Percentiles rank a stretch among this genome's conserved stretches.
phyloP scores from a whole-genome alignment of 2,888 invertebrate species.

The Sclerodermus sp. region DNA sequence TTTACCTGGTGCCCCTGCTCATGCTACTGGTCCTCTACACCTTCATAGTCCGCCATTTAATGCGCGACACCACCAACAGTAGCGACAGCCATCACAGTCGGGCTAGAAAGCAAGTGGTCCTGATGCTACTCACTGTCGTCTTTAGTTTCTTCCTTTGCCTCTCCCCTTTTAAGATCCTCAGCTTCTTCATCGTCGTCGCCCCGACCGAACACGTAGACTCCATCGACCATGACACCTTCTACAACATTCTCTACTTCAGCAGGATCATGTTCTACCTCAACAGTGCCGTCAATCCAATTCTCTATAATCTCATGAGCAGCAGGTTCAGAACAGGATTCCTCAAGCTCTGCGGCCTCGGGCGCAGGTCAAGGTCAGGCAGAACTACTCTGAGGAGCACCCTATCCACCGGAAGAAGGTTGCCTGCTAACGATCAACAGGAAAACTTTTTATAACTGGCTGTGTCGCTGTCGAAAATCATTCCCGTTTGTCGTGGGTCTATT shows the following conservation, averaged over 20 bases:
- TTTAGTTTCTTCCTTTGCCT: conserved; percentile 86
- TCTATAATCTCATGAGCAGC: conserved; percentile 91
- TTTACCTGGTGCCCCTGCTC: conserved; percentile 80
- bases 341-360: conserved; percentile 66
- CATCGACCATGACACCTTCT: conserved; percentile 77
- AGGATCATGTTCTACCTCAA: conserved; percentile 87
- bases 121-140: conserved; percentile 86
- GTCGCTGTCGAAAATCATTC: too few species aligned
- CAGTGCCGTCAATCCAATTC: conserved; percentile 86
- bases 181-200: conserved; percentile 79
- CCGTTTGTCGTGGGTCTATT: too few species aligned
- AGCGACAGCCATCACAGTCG: conserved; percentile 71
- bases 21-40: conserved; percentile 80
- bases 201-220: conserved; percentile 69
- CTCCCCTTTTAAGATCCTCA: conserved; percentile 82
- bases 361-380: too few species aligned
- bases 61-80: conserved; percentile 71
- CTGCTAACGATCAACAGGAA: conserved; percentile 45
- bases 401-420: conserved; percentile 33
- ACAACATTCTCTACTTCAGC: conserved; percentile 80
- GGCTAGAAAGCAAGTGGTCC: conserved; percentile 79
- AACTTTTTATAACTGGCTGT: conserved; percentile 40
- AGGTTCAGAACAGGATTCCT: conserved; percentile 84
- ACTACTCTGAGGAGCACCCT: conserved; percentile 61
- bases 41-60: conserved; percentile 80